A percentile compares a stretch with the other conserved stretches of the same genome.
Conservation (phyloP, 2,888 invertebrate species). For the Netelia inedita region DNA sequence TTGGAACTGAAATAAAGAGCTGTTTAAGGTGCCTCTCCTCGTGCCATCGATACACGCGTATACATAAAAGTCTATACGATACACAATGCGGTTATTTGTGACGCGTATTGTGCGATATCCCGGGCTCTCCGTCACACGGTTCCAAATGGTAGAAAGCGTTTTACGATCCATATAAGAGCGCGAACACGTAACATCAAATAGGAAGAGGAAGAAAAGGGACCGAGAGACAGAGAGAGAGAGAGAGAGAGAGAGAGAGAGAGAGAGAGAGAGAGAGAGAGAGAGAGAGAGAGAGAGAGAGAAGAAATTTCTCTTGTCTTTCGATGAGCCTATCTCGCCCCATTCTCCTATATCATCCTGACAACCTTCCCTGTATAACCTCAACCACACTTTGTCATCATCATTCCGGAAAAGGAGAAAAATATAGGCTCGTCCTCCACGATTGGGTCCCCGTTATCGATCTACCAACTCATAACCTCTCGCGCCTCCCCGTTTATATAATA, state of each 20-base stretch:
- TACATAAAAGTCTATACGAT: conserved; percentile 10
- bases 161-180: conserved; percentile 37
- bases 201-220: not conserved
- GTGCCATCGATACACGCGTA: not conserved
- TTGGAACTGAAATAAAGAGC: conserved; percentile 23
- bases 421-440: conserved; percentile 37
- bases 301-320: conserved; percentile 17
- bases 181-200: conserved; percentile 40
- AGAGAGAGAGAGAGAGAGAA: not conserved
- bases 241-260: not conserved
- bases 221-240: not conserved
- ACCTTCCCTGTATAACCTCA: conserved; percentile 27
- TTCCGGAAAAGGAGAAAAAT: conserved; percentile 25
- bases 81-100: not conserved
- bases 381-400: conserved; percentile 57
- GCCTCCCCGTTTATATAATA: not conserved
- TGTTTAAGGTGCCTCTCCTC: conserved; percentile 4
- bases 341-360: conserved; percentile 30
- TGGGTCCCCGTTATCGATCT: conserved; percentile 50
- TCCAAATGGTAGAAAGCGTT: conserved; percentile 40
- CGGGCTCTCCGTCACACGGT: not conserved
- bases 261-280: not conserved
- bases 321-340: conserved; percentile 2
- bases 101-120: conserved; percentile 9
- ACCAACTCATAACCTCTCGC: not conserved